These are phyloP conservation scores for Catamblyrhynchus diadema DNA, from an alignment of 2,797 vertebrate species.

Conservation along the genomic window DNA sequence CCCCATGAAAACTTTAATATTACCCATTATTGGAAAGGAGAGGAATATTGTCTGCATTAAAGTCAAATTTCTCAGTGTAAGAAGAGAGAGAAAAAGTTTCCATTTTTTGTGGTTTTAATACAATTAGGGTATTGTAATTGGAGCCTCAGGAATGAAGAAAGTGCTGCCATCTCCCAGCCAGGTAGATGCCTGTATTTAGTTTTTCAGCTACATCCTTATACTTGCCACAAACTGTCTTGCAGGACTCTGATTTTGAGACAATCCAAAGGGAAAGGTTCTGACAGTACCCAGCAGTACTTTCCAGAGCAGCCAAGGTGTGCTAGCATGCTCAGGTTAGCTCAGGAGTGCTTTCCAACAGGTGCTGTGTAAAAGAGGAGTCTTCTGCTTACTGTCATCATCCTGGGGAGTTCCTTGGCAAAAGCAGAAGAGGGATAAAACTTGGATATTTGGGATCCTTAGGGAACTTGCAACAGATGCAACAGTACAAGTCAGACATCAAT, in stretches of 20 bases:
- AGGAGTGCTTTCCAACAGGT: not conserved
- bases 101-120: not conserved
- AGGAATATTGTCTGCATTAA: not conserved
- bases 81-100: not conserved
- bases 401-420: not conserved
- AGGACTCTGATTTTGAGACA: not conserved
- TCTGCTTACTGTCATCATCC: not conserved
- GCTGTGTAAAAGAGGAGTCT: not conserved
- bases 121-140: not conserved
- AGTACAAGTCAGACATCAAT: not conserved
- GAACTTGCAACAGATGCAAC: not conserved
- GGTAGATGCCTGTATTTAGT: not conserved
- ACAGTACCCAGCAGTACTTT: not conserved
- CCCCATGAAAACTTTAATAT: not conserved
- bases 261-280: not conserved
- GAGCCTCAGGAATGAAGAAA: fast-evolving
- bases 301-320: not conserved
- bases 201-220: not conserved
- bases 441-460: not conserved
- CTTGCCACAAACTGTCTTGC: not conserved
- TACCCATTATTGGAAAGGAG: not conserved
- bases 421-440: not conserved
- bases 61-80: not conserved
- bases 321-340: not conserved
- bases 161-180: not conserved